These are phyloP conservation scores for Anthrax anthrax DNA, from an alignment of 2,888 invertebrate species.

Conservation along the genomic window DNA sequence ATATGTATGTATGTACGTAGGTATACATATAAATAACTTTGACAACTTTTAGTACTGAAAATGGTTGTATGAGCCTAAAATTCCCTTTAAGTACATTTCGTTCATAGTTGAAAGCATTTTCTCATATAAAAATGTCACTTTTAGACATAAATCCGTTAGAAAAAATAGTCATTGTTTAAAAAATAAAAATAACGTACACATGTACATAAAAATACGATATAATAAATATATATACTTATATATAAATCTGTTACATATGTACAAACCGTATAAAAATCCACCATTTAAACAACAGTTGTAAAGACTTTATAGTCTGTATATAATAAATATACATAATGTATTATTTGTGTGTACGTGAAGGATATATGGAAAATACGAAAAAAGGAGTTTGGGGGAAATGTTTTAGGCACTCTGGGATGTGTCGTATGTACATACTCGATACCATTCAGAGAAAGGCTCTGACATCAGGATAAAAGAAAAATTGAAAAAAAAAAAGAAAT, in stretches of 20 bases:
- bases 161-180: slow-evolving; percentile 6
- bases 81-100: not conserved
- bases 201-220: not conserved
- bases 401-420: slow-evolving; percentile 1
- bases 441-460: no score
- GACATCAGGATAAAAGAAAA: no score
- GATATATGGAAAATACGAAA: not conserved
- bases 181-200: slow-evolving; percentile 1
- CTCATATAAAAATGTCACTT: slow-evolving; percentile 4
- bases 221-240: no score
- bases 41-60: not conserved
- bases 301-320: not conserved
- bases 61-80: not conserved
- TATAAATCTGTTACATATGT: no score
- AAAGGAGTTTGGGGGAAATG: slow-evolving; percentile 1
- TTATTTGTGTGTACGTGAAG: no score
- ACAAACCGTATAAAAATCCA: no score
- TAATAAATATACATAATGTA: no score
- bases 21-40: not conserved
- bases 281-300: slow-evolving; percentile 4
- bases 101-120: slow-evolving; percentile 4
- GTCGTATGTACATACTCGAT: no score
- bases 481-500: no score
- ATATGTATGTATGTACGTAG: not conserved
- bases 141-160: slow-evolving; percentile 5